Evolutionary conservation across 2,888 invertebrate species (phyloP), one percentile per base, ranked within the genome.

Genomic region (Resseliella maxima): DNA sequence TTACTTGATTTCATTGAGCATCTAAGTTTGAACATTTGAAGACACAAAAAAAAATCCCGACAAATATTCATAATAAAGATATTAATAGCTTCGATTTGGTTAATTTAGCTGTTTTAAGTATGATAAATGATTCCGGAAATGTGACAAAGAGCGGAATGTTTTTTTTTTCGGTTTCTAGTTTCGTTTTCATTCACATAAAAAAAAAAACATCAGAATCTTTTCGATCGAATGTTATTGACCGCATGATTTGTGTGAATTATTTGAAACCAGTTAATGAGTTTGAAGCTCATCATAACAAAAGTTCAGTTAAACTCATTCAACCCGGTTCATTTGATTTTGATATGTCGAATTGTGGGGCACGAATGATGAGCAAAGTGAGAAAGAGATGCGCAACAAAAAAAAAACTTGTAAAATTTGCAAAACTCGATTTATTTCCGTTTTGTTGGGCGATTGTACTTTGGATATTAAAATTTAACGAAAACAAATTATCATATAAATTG

Each of bases 71-170:
- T 31, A 31, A 72, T 31, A 18, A 72, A 27, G 31, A 38, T 83
- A 83, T 38, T 83, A 38, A 83, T 83, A 83, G 38, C 36, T n/a
- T 31, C 36, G n/a, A n/a, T n/a, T n/a, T n/a, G n/a, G n/a, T n/a
- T n/a, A n/a, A n/a, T n/a, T n/a, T n/a, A n/a, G n/a, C n/a, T n/a
- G n/a, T n/a, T n/a, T 38, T 83, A 38, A 36, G 83, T 24, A 83
- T 38, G 83, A 83, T 38, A 38, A 36, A 83, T 83, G 83, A 15
- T n/a, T 83, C 38, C 83, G 83, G 83, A 83, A 83, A 83, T 83
- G n/a, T n/a, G n/a, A n/a, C 38, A 2, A 15, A 72, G 35, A 24
- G 59, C 12, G 24, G 59, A 59, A n/a, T n/a, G 18, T 21, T 50
- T 50, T 41, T 41, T 41, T 41, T 50, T 50, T 50, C 18, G n/a